phyloP scores from a whole-genome alignment of 2,113 vertebrate species.

The Sylvietta virens region DNA sequence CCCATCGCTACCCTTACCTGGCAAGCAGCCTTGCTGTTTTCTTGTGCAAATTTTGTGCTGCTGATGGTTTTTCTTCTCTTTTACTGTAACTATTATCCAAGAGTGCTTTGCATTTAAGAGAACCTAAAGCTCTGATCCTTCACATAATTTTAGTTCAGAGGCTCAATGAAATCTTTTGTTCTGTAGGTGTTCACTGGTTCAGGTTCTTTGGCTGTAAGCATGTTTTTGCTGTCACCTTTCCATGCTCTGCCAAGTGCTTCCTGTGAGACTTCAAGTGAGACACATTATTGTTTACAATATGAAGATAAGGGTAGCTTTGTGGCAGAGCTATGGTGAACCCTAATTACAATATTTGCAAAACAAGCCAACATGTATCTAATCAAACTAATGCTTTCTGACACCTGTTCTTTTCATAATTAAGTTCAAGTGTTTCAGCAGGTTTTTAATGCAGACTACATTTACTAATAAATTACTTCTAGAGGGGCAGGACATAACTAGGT shows the following conservation, averaged over 20 bases:
- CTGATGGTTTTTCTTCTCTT: neutral
- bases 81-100: neutral
- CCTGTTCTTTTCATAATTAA: neutral
- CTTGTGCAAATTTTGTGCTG: accelerated
- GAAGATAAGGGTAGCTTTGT: neutral
- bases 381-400: neutral
- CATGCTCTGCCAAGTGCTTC: neutral
- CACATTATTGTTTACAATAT: neutral
- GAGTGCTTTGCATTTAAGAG: neutral
- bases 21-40: neutral
- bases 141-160: neutral
- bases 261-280: neutral
- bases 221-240: neutral
- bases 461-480: neutral
- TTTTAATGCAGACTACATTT: neutral
- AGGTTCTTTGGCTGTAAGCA: neutral
- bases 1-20: accelerated
- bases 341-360: neutral
- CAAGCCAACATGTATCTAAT: neutral
- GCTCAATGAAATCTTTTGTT: neutral
- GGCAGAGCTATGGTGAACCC: neutral
- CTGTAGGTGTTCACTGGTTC: neutral
- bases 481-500: accelerated
- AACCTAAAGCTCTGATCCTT: neutral
- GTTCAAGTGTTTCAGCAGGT: neutral